phyloP scores from a whole-genome alignment of 2,113 vertebrate species.

The Axis porcinus region DNA sequence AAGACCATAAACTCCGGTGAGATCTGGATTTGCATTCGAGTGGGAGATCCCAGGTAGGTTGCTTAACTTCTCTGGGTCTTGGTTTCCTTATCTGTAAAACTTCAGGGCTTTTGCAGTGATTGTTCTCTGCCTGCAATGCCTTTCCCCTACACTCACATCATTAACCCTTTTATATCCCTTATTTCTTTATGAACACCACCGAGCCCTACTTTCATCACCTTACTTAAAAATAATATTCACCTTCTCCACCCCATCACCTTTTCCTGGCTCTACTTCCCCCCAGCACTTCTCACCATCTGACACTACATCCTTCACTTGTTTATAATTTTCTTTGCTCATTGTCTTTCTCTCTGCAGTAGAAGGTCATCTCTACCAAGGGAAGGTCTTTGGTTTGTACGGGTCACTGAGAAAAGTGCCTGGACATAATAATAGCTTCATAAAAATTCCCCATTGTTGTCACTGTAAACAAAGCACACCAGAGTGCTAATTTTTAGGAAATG shows the following conservation, averaged over 20 bases:
- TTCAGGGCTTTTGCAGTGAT: background rate
- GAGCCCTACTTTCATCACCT: too few relatives aligned
- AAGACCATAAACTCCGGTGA: background rate
- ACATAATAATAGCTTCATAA: background rate
- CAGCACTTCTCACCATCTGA: background rate
- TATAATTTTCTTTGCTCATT: background rate
- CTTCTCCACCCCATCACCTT: background rate
- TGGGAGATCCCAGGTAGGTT: background rate
- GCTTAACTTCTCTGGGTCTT: background rate
- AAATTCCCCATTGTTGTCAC: background rate
- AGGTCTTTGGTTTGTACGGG: background rate
- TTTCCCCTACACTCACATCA: accelerated
- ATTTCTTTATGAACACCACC: background rate
- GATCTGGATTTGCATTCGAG: background rate
- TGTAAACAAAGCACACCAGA: background rate
- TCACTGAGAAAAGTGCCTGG: background rate
- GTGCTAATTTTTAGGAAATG: background rate
- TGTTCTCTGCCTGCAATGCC: background rate
- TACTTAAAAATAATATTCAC: background rate
- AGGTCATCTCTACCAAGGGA: background rate
- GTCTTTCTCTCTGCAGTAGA: background rate
- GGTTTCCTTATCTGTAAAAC: background rate
- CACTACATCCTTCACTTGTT: background rate
- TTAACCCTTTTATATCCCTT: background rate
- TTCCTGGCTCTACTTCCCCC: accelerated